Base-by-base conservation (phyloP, 2,888 invertebrate species). In the Pristionchus maxplancki region DNA sequence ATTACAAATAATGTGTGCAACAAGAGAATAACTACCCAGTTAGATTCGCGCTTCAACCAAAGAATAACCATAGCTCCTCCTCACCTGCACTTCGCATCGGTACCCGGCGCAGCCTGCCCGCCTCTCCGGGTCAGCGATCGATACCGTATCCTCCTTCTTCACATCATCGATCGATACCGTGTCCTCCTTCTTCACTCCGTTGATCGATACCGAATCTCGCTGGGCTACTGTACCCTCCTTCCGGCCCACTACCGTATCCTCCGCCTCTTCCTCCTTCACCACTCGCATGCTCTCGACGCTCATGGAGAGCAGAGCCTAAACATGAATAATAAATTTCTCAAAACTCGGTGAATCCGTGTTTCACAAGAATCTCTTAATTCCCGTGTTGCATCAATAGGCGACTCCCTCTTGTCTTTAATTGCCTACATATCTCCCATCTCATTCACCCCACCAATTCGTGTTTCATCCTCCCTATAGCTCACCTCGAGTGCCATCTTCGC, bases 401-500 rank as follows among this genome's bases (percentile, higher is more conserved):
- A n/a, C n/a, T n/a, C n/a, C n/a, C n/a, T n/a, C n/a, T n/a, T n/a
- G n/a, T n/a, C n/a, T n/a, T n/a, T n/a, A n/a, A n/a, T n/a, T n/a
- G n/a, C n/a, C n/a, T n/a, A n/a, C n/a, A n/a, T n/a, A n/a, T n/a
- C n/a, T n/a, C n/a, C n/a, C n/a, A n/a, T n/a, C n/a, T n/a, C n/a
- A n/a, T n/a, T n/a, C n/a, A n/a, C n/a, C n/a, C n/a, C n/a, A n/a
- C n/a, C n/a, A n/a, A n/a, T n/a, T n/a, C n/a, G n/a, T n/a, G n/a
- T n/a, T n/a, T n/a, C n/a, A n/a, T n/a, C 44, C 11, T 11, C 44
- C 44, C 44, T 44, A 9, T n/a, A 34, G 20, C 64, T 1, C 37
- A 74, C 84, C 89, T 81, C 89, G 89, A 87, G 13, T 8, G 87
- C 85, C 48, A 82, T 78, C 31, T 34, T 64, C 13, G 67, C 64